Evolutionary conservation across 2,113 vertebrate genomes (phyloP).

Genomic region (Gopherus flavomarginatus): DNA sequence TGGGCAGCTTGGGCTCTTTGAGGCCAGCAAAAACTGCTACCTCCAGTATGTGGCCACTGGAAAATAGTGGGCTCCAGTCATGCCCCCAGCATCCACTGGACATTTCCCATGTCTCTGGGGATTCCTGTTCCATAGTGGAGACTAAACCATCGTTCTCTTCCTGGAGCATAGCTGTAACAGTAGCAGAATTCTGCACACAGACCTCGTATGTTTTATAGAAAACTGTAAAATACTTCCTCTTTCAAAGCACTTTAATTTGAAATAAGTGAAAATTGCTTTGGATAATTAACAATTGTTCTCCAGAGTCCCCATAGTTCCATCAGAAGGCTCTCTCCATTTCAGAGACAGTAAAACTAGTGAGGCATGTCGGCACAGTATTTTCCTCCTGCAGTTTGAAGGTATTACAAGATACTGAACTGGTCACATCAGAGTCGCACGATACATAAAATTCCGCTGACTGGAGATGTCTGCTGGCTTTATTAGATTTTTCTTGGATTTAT

Average conservation of each 20-base stretch:
- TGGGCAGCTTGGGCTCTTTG: rapidly evolving
- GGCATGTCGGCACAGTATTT: not conserved
- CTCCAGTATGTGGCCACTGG: not conserved
- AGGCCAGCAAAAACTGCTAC: not conserved
- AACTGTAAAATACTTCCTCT: not conserved
- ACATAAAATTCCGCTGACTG: conserved; percentile 56
- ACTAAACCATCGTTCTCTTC: not conserved
- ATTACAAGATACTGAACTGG: not conserved
- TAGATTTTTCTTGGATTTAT: conserved; percentile 59
- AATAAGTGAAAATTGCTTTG: conserved; percentile 23
- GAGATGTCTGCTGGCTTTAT: conserved; percentile 65
- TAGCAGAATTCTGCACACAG: rapidly evolving
- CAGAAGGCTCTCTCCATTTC: conserved; percentile 1
- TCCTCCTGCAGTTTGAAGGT: not conserved
- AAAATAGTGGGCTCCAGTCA: rapidly evolving
- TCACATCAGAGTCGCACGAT: conserved; percentile 24
- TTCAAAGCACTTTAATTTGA: conserved; percentile 7
- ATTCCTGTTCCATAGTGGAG: not conserved
- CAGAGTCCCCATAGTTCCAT: conserved; percentile 44
- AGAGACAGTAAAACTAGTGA: conserved; percentile 24
- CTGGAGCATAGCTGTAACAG: not conserved
- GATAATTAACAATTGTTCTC: conserved; percentile 43
- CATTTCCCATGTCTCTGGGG: rapidly evolving
- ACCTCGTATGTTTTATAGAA: not conserved
- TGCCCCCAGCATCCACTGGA: not conserved